Conservation (phyloP, 2,888 invertebrate genomes). For the Drosophila villosipedis region DNA sequence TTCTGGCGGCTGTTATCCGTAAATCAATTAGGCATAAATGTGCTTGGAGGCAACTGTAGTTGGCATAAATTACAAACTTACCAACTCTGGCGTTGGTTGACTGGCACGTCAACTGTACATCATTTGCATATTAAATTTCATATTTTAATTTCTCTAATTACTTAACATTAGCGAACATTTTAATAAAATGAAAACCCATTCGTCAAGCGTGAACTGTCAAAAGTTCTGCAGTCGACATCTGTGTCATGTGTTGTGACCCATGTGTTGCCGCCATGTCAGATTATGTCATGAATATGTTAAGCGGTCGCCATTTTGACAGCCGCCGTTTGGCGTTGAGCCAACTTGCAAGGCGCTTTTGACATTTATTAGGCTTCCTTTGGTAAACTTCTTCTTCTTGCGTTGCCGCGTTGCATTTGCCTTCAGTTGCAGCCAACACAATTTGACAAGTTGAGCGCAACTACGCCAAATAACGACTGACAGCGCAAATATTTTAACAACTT, state of each 20-base stretch:
- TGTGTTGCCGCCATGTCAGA: conserved; percentile 39
- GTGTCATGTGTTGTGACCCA: conserved; percentile 23
- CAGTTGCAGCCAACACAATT: conserved; percentile 56
- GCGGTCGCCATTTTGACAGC: conserved; percentile 50
- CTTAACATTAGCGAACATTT: conserved; percentile 32
- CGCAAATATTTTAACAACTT: conserved; percentile 69
- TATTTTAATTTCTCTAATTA: conserved; percentile 57
- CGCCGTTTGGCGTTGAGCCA: conserved; percentile 27
- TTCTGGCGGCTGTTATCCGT: conserved; percentile 21
- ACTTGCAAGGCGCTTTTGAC: conserved; percentile 43
- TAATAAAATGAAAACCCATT: conserved; percentile 40
- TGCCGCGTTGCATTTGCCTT: conserved; percentile 26
- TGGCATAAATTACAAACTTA: conserved; percentile 38
- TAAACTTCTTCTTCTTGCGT: conserved; percentile 27
- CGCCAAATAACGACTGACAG: conserved; percentile 67
- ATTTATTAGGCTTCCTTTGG: conserved; percentile 53
- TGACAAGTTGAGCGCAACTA: conserved; percentile 66
- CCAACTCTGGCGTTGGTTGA: background rate
- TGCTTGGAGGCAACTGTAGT: conserved; percentile 35
- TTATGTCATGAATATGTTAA: conserved; percentile 56
- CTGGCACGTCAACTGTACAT: background rate
- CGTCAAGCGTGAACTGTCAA: conserved; percentile 46
- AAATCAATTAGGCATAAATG: conserved; percentile 65
- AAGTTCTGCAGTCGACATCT: conserved; percentile 28
- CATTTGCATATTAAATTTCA: conserved; percentile 17